Percentiles rank a stretch among this genome's conserved stretches.
Conservation (phyloP, 2,797 vertebrate species). For the Brotogeris chrysoptera region DNA sequence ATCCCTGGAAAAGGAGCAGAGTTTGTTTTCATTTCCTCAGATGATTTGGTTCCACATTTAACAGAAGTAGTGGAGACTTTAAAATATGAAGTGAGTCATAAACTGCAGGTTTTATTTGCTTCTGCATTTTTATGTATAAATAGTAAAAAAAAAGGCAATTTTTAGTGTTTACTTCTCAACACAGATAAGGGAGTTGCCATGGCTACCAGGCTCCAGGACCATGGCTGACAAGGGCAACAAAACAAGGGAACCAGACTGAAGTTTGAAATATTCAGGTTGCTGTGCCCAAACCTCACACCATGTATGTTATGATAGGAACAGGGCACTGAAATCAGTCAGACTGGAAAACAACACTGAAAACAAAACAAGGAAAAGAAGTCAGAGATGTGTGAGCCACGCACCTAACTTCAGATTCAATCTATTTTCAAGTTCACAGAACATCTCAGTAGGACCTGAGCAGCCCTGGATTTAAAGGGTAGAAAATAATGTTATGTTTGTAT, state of each 20-base stretch:
- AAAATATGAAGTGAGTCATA: conserved; percentile 52
- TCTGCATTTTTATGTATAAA: conserved; percentile 54
- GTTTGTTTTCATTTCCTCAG: neutral
- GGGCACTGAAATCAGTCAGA: neutral
- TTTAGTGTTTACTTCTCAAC: conserved; percentile 62
- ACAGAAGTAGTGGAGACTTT: neutral
- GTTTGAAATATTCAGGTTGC: conserved; percentile 3
- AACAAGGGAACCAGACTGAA: conserved; percentile 11
- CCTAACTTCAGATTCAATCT: neutral
- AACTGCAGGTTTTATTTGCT: conserved; percentile 32
- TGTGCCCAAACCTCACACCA: neutral
- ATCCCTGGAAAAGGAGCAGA: neutral
- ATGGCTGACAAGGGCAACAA: conserved; percentile 24
- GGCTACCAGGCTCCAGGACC: conserved; percentile 39
- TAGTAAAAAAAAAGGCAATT: conserved; percentile 33
- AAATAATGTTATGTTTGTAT: neutral
- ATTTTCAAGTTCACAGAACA: neutral
- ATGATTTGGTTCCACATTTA: conserved; percentile 3
- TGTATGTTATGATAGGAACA: neutral
- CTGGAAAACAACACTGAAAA: neutral
- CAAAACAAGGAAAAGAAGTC: neutral
- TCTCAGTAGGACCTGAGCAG: neutral
- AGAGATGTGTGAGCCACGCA: neutral
- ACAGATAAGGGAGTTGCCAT: conserved; percentile 55
- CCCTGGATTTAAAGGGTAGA: neutral